These are phyloP conservation scores for Turritopsis rubra DNA, from an alignment of 30 jellyfish, hydroid and myxozoan genomes.

Conservation along the genomic window DNA sequence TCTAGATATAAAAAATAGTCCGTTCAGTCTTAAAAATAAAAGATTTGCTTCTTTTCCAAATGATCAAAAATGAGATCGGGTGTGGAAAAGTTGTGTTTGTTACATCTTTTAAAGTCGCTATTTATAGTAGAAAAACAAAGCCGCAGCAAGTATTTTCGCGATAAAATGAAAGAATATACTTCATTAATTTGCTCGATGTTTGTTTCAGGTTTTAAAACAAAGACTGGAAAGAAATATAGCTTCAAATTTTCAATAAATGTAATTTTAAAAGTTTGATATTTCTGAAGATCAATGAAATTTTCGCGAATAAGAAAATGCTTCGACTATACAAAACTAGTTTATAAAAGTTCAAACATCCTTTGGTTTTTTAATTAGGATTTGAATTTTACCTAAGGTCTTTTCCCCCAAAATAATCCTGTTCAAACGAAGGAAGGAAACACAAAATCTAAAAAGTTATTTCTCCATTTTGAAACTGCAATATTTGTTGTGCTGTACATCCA, in stretches of 20 bases:
- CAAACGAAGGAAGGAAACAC: constrained; percentile 9
- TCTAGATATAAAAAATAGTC: neutral
- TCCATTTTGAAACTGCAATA: constrained; percentile 6
- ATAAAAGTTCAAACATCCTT: neutral
- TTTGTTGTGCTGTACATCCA: constrained; percentile 13
- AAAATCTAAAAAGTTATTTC: constrained; percentile 1
- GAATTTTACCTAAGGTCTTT: neutral
- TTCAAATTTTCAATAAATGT: neutral
- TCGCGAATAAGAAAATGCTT: neutral
- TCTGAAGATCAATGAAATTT: neutral
- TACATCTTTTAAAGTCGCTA: constrained; percentile 1
- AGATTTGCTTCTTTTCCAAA: neutral
- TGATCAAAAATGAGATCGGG: neutral
- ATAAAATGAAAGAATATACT: neutral
- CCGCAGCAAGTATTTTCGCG: neutral
- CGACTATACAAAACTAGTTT: neutral
- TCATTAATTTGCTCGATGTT: neutral
- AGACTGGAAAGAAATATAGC: neutral
- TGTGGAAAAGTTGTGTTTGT: constrained; percentile 5
- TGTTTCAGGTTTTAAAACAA: neutral
- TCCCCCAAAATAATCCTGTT: neutral
- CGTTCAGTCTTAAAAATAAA: neutral
- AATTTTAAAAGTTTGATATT: too few relatives aligned
- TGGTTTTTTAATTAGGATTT: neutral
- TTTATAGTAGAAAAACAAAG: neutral